Evolutionary conservation across 2,113 vertebrate genomes (phyloP).

Genomic region (Corythaixoides concolor): DNA sequence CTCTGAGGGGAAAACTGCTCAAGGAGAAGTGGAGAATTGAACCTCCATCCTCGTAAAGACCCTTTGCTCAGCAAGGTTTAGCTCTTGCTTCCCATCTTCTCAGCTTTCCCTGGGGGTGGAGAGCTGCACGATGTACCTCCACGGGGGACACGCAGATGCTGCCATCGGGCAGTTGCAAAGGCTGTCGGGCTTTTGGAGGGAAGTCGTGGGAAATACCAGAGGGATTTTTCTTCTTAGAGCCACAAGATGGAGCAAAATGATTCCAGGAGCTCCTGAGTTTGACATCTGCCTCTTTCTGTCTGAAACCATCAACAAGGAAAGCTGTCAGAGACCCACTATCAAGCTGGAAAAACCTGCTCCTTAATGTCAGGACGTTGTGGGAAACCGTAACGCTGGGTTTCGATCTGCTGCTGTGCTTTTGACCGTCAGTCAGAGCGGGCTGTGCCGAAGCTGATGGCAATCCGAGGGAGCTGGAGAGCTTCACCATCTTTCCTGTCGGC

Average conservation of each 20-base stretch:
- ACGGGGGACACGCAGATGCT: not conserved
- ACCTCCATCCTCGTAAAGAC: not conserved
- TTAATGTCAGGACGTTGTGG: fast-evolving
- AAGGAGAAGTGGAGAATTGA: not conserved
- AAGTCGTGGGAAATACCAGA: not conserved
- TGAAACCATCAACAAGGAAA: not conserved
- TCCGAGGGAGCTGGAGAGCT: not conserved
- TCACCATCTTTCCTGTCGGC: fast-evolving
- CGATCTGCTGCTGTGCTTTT: not conserved
- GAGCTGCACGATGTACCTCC: not conserved
- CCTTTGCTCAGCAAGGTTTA: not conserved
- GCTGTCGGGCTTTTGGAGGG: not conserved
- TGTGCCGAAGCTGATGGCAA: not conserved
- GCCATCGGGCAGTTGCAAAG: not conserved
- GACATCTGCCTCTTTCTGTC: not conserved
- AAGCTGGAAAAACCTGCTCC: not conserved
- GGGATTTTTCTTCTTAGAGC: not conserved
- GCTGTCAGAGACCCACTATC: not conserved
- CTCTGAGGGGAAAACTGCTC: not conserved
- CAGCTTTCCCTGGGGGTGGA: not conserved
- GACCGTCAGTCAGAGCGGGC: not conserved
- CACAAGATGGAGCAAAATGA: constrained; percentile 37
- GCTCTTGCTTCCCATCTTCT: not conserved
- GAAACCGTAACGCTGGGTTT: fast-evolving
- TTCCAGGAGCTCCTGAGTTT: not conserved